Percentiles rank a stretch among this genome's conserved stretches.
Conservation (phyloP, 2,797 vertebrate species). For the Allobates femoralis region DNA sequence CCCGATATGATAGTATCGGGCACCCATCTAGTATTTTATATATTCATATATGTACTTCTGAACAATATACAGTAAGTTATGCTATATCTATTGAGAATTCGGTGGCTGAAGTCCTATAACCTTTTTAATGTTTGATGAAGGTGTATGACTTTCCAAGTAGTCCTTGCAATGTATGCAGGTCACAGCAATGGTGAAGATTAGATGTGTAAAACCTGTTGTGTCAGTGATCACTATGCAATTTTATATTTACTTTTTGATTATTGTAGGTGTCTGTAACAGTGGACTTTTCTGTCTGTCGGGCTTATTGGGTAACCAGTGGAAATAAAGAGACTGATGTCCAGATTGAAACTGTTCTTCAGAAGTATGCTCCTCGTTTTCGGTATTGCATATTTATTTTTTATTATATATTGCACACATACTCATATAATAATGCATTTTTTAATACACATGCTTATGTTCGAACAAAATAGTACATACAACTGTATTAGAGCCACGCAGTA, state of each 20-base stretch:
- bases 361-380: constrained; percentile 76
- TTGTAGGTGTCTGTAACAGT: constrained; percentile 80
- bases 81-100: too few species aligned
- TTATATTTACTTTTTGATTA: not conserved
- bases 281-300: constrained; percentile 80
- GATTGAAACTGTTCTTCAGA: constrained; percentile 72
- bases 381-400: constrained; percentile 59
- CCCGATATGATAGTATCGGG: too few species aligned
- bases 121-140: too few species aligned
- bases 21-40: too few species aligned
- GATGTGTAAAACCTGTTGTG: not conserved
- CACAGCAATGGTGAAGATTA: not conserved
- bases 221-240: not conserved
- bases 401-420: not conserved
- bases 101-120: too few species aligned
- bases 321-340: constrained; percentile 67
- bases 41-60: not conserved
- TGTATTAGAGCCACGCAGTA: not conserved
- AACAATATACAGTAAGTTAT: not conserved
- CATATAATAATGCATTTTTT: not conserved
- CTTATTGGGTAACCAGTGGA: constrained; percentile 80
- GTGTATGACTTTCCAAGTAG: not conserved
- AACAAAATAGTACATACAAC: not conserved
- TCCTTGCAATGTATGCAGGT: not conserved
- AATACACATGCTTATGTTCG: not conserved